These are phyloP conservation scores for Schizothorax lantsangensis DNA, from an alignment of 2,797 vertebrate species.

Conservation along the genomic window DNA sequence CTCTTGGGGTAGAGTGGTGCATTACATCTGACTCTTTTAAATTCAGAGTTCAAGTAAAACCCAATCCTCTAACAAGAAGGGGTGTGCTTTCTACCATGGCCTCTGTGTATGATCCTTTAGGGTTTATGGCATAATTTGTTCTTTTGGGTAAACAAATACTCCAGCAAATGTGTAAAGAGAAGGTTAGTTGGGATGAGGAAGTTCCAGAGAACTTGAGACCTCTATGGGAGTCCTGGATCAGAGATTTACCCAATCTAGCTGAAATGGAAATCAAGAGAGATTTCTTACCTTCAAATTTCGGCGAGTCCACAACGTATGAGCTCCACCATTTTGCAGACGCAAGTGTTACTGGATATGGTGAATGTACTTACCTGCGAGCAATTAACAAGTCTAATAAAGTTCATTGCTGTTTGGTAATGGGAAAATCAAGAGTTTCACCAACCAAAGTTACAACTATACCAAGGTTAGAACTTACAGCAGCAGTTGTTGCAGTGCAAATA, in stretches of 20 bases:
- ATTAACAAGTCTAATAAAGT: too few relatives aligned
- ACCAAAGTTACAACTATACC: too few relatives aligned
- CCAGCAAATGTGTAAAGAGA: too few relatives aligned
- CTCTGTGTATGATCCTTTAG: slow-evolving; percentile 55
- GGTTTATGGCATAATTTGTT: slow-evolving; percentile 58
- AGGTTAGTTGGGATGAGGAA: too few relatives aligned
- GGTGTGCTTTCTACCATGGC: slow-evolving; percentile 58
- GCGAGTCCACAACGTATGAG: slow-evolving; percentile 27
- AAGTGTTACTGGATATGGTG: slow-evolving; percentile 43
- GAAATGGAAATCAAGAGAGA: slow-evolving; percentile 51
- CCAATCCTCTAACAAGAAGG: slow-evolving; percentile 58
- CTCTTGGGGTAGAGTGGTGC: slow-evolving; percentile 60
- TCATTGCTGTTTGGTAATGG: too few relatives aligned
- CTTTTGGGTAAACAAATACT: slow-evolving; percentile 47
- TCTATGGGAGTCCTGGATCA: slow-evolving; percentile 55
- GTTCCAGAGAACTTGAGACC: slow-evolving; percentile 52
- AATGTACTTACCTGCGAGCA: not conserved
- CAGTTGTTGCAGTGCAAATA: too few relatives aligned
- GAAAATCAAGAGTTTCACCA: too few relatives aligned
- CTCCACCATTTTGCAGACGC: slow-evolving; percentile 50
- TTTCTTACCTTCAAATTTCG: slow-evolving; percentile 47
- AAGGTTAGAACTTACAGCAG: too few relatives aligned
- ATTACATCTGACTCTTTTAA: slow-evolving; percentile 57
- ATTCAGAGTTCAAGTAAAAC: slow-evolving; percentile 61
- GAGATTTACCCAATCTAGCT: slow-evolving; percentile 51